phyloP scores from a whole-genome alignment of 2,797 vertebrate genomes.

The Spizella passerina region DNA sequence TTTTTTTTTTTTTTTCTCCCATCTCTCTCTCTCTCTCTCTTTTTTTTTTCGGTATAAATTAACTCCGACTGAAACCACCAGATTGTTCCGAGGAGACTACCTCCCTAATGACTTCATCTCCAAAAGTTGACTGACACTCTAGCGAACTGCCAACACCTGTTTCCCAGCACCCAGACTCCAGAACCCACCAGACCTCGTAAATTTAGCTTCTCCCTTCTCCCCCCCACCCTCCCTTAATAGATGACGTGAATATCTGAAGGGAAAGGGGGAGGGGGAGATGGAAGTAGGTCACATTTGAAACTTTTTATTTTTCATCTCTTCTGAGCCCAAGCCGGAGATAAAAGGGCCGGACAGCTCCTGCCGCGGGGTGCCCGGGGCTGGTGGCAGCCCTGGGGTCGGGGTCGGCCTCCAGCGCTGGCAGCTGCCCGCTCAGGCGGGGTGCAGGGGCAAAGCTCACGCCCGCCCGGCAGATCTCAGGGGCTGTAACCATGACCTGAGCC shows the following conservation, averaged over 20 bases:
- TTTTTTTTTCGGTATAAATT: neutral
- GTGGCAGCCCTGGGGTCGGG: neutral
- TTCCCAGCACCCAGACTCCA: slow-evolving; percentile 53
- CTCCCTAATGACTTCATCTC: slow-evolving; percentile 56
- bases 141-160: slow-evolving; percentile 59
- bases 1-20: neutral
- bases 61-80: slow-evolving; percentile 51
- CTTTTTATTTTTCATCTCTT: slow-evolving; percentile 49
- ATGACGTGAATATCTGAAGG: slow-evolving; percentile 56
- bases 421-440: neutral
- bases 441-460: neutral
- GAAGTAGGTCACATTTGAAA: slow-evolving; percentile 62
- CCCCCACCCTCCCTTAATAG: neutral
- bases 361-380: neutral
- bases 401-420: neutral
- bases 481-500: neutral
- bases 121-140: slow-evolving; percentile 47
- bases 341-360: neutral
- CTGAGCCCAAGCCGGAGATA: neutral
- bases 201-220: slow-evolving; percentile 37
- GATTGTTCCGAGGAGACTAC: slow-evolving; percentile 58
- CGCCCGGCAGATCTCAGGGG: neutral
- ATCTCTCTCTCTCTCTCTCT: fast-evolving
- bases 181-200: slow-evolving; percentile 56
- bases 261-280: slow-evolving; percentile 41